These are phyloP conservation scores for Ianthella basta DNA, from an alignment of 37 sponge, comb jelly and placozoan species.

Conservation along the genomic window DNA sequence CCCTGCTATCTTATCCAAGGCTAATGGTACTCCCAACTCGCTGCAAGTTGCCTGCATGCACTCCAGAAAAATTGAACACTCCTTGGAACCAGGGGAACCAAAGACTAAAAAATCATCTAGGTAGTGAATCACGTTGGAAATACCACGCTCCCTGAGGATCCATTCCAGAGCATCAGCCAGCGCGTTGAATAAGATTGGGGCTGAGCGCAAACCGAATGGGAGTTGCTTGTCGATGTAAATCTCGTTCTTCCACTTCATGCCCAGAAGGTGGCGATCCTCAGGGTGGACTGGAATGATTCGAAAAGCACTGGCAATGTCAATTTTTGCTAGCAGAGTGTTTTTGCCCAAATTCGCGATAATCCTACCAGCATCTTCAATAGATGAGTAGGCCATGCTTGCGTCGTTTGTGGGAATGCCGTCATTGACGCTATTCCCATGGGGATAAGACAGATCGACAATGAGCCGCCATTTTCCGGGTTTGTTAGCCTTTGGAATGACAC, in stretches of 20 bases:
- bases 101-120: not conserved
- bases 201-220: constrained; percentile 1
- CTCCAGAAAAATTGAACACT: not conserved
- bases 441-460: constrained; percentile 51
- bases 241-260: not conserved
- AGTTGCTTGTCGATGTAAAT: not conserved
- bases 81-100: not conserved
- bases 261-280: constrained; percentile 31
- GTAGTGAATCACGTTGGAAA: not conserved
- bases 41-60: not conserved
- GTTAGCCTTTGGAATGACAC: constrained; percentile 36
- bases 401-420: constrained; percentile 21
- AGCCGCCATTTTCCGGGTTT: constrained; percentile 41
- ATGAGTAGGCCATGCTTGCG: constrained; percentile 19
- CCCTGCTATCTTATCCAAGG: not conserved
- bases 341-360: not conserved
- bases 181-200: not conserved
- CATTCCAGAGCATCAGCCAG: not conserved
- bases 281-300: constrained; percentile 49
- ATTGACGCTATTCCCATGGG: constrained; percentile 33
- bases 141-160: not conserved
- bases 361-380: constrained; percentile 8
- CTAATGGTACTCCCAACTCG: not conserved
- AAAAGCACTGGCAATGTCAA: constrained; percentile 38
- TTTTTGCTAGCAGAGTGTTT: constrained; percentile 22